Base-by-base conservation (phyloP, 2,113 vertebrate species). In the Vireo altiloquus region DNA sequence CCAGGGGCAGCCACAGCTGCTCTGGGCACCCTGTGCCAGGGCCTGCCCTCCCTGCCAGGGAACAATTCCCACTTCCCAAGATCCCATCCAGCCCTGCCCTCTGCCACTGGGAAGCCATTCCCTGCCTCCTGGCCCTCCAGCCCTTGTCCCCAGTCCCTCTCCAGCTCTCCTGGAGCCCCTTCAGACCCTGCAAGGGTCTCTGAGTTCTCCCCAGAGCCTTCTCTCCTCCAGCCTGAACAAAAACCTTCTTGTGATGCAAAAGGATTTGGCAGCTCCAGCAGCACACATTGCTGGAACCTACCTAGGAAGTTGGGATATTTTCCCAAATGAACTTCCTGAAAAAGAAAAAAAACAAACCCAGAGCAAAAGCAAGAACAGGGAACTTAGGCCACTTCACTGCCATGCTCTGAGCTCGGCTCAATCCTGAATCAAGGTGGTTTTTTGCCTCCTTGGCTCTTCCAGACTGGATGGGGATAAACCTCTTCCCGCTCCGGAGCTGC, bases 81-180 rank as follows among this genome's bases (percentile, higher is more conserved):
- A 9, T 61, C 47, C 40, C 6, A 61, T 0, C 28, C 0, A 33
- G 2, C 1, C 28, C 12, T 40, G 0, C n/a, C 10, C 30, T 61
- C 7, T 2, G 5, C 2, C 28, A 40, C 1, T 33, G 1, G 2
- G 10, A 59, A 1, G 19, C 40, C 56, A 56, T 87, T 87, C 65
- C 75, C 33, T 24, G 25, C 0, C 0, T 49, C 6, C 65, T 80
- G 49, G 8, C 75, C 30, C 65, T 63, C 5, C 40, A 39, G 0
- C 0, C 63, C 47, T 30, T 70, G 15, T 30, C 74, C 49, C 56
- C 24, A 54, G 56, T 30, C 40, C 49, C 75, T 71, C 50, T 80
- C 1, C 76, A 64, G 76, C 22, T 72, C 50, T 64, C 17, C 42
- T 79, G 57, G 57, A 87, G 33, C 30, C 40, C 56, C 33, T 64